Evolutionary conservation across 2,113 vertebrate species (phyloP).

Genomic region (Myxocyprinus asiaticus): DNA sequence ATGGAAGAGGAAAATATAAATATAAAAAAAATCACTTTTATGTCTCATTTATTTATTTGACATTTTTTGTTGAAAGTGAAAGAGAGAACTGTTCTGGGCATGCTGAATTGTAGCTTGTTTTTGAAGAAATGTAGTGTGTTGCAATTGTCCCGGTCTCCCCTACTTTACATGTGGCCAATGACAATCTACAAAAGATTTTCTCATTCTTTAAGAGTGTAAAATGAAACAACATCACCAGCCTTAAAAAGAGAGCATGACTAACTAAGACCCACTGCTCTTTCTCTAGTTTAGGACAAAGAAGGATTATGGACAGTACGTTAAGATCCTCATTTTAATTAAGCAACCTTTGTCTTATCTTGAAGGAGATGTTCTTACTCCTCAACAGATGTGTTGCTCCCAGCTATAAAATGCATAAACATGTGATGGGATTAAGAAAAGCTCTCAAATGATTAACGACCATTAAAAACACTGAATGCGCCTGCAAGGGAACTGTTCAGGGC

Average conservation of each 20-base stretch:
- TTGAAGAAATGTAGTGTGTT: no score
- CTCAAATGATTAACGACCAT: not conserved
- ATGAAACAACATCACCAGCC: conserved; percentile 38
- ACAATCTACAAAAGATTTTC: not conserved
- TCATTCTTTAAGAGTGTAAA: not conserved
- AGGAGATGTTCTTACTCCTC: conserved; percentile 29
- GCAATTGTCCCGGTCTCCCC: no score
- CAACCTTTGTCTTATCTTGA: conserved; percentile 51
- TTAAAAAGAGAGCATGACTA: conserved; percentile 22
- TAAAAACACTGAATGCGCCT: not conserved
- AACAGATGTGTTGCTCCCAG: conserved; percentile 31
- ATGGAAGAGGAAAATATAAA: no score
- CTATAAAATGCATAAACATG: conserved; percentile 24
- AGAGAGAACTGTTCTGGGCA: no score
- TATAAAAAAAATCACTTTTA: no score
- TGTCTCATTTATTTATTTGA: no score
- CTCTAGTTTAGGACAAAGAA: conserved; percentile 56
- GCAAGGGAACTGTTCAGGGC: not conserved
- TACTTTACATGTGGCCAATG: not conserved
- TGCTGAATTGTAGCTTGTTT: no score
- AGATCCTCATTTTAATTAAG: conserved; percentile 65
- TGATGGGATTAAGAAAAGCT: conserved; percentile 6
- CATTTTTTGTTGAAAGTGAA: no score
- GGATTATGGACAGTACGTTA: conserved; percentile 62
- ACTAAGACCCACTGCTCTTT: conserved; percentile 61